Base-by-base conservation (phyloP, 2,113 vertebrate genomes). In the Meles meles region DNA sequence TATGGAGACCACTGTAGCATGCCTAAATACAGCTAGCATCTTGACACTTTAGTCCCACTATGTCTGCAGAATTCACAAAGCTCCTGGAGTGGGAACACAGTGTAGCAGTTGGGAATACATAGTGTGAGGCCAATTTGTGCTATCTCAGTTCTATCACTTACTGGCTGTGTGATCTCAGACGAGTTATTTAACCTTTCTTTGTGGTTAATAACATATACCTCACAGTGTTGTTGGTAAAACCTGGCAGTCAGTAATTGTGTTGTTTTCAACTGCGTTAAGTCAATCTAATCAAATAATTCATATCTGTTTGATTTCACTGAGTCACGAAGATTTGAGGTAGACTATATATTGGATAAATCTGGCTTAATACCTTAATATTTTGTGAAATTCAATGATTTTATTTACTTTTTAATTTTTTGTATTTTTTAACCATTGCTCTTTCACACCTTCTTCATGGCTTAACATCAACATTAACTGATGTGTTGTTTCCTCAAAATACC, bases 261-360 rank as follows among this genome's bases (percentile, higher is more conserved):
- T 63, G 21, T 84, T 87, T 96, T 81, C 10, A 92, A 11, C 10
- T 2, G 44, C 42, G 34, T 14, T 14, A 83, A 92, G 20, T 76
- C 44, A 88, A 77, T 9, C 21, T 92, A 79, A 92, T 92, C 7
- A 65, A 63, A 21, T 97, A 65, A 94, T 39, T 90, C 52, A 83
- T 6, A 12, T 95, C 72, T 79, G 25, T 71, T 25, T 90, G 7
- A 81, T 94, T 87, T 92, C 5, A 72, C 6, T 44, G 42, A 89
- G 15, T 95, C 67, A 74, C 18, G 44, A 71, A 57, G 17, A 92
- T 67, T 90, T 92, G 39, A 63, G 34, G 34, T 9, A 74, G 4
- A 86, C 13, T 76, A 25, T 20, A 29, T 93, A 27, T 47, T 42
- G 20, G 15, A 84, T 27, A 89, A 86, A 71, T 23, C 29, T 74